A percentile compares a stretch with the other conserved stretches of the same genome.
Conservation (phyloP, 2,797 vertebrate genomes). For the Sternotherus odoratus region DNA sequence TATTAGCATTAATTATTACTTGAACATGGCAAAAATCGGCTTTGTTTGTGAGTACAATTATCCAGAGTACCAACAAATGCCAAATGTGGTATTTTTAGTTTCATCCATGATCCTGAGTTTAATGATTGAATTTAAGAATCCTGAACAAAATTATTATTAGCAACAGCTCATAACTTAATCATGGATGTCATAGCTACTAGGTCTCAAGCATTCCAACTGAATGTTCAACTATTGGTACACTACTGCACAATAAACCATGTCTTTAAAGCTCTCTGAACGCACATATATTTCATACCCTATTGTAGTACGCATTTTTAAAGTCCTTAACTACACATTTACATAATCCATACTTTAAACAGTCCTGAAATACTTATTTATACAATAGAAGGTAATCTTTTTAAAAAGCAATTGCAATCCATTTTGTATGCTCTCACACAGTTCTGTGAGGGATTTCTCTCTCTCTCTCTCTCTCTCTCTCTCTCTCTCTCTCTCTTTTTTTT, state of each 20-base stretch:
- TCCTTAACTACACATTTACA: background rate
- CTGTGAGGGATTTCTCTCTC: background rate
- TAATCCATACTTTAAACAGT: background rate
- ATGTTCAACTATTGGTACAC: background rate
- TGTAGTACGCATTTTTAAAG: background rate
- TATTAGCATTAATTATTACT: slow-evolving; percentile 59
- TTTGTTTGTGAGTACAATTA: slow-evolving; percentile 55
- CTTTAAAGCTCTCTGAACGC: background rate
- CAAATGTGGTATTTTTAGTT: slow-evolving; percentile 45
- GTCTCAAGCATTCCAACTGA: slow-evolving; percentile 29
- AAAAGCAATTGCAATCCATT: background rate
- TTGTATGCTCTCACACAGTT: background rate
- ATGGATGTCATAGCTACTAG: slow-evolving; percentile 32
- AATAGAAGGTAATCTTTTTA: background rate
- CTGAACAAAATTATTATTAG: slow-evolving; percentile 54
- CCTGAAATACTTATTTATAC: background rate
- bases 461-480: background rate
- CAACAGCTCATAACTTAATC: slow-evolving; percentile 56
- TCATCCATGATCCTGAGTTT: slow-evolving; percentile 13
- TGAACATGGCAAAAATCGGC: slow-evolving; percentile 61
- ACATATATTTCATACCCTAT: background rate
- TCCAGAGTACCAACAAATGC: slow-evolving; percentile 41
- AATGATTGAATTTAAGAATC: slow-evolving; percentile 49
- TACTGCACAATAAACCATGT: background rate
- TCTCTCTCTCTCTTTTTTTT: too few relatives aligned